Evolutionary conservation across 2,797 vertebrate species (phyloP).

Genomic region (Fistularia commersonii): DNA sequence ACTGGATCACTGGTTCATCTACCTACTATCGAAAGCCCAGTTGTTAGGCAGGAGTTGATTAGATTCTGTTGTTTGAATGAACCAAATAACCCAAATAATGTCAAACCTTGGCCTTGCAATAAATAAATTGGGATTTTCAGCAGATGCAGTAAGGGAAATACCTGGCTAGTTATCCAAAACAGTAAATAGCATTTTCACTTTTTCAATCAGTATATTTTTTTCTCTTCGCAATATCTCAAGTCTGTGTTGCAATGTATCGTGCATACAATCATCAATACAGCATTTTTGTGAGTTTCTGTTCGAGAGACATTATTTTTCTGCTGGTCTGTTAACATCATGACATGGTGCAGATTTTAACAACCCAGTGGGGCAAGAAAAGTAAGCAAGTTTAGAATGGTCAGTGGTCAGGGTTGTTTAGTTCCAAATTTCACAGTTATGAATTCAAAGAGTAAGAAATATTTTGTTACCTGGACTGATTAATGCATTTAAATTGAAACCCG

Average conservation of each 20-base stretch:
- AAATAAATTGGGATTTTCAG: conserved; percentile 10
- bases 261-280: no score
- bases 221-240: no score
- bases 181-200: neutral
- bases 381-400: conserved; percentile 8
- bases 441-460: no score
- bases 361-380: conserved; percentile 18
- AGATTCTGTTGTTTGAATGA: conserved; percentile 15
- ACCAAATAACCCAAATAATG: neutral
- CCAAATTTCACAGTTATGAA: conserved; percentile 28
- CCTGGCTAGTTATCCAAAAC: no score
- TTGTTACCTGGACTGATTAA: no score
- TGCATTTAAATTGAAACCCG: no score
- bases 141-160: neutral
- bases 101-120: conserved; percentile 22
- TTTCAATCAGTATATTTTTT: neutral
- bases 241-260: no score
- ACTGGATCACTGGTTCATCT: conserved; percentile 62
- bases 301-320: conserved; percentile 4
- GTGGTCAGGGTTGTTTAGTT: conserved; percentile 15
- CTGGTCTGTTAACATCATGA: conserved; percentile 32
- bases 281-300: no score
- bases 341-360: conserved; percentile 27
- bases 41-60: conserved; percentile 19
- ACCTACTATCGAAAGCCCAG: conserved; percentile 40